phyloP scores from a whole-genome alignment of 2,888 invertebrate species.

The Dimorphilus gyrociliatus region DNA sequence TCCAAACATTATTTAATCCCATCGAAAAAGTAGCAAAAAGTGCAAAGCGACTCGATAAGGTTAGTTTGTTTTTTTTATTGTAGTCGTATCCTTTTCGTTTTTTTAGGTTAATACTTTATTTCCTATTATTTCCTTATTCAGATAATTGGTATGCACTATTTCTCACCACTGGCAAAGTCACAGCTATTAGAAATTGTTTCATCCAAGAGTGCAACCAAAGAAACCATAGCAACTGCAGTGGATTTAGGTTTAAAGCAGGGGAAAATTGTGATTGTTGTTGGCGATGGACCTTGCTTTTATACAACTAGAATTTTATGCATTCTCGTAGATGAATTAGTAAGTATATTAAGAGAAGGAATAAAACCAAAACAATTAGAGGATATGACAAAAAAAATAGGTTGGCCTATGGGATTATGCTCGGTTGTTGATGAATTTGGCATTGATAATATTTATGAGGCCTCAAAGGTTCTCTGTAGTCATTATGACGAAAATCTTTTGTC shows the following conservation, averaged over 20 bases:
- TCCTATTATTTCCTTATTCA: too few species aligned
- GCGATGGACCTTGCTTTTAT: conserved; percentile 97
- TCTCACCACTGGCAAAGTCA: conserved; percentile 99
- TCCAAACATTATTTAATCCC: conserved; percentile 95
- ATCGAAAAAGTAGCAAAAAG: conserved; percentile 86
- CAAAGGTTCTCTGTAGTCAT: too few species aligned
- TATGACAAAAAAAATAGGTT: conserved; percentile 71
- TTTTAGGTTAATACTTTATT: too few species aligned
- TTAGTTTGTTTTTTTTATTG: too few species aligned
- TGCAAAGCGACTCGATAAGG: conserved; percentile 82
- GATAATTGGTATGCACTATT: conserved; percentile 93
- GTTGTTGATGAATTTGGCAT: conserved; percentile 80
- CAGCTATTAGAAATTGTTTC: conserved; percentile 93
- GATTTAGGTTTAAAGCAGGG: conserved; percentile 82
- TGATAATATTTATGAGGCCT: too few species aligned
- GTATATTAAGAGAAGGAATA: conserved; percentile 67
- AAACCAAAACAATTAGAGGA: conserved; percentile 74
- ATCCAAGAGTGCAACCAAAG: conserved; percentile 83
- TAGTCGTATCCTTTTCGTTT: too few species aligned
- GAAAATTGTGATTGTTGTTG: conserved; percentile 91
- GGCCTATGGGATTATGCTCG: conserved; percentile 92
- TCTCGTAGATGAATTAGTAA: conserved; percentile 76
- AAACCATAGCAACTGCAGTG: conserved; percentile 52
- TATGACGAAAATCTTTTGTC: too few species aligned
- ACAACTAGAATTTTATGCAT: conserved; percentile 85